A percentile compares a stretch with the other conserved stretches of the same genome.
Evolutionary conservation across 1,140 invertebrate genomes (phyloP).

Genomic region (Cephus cinctus): DNA sequence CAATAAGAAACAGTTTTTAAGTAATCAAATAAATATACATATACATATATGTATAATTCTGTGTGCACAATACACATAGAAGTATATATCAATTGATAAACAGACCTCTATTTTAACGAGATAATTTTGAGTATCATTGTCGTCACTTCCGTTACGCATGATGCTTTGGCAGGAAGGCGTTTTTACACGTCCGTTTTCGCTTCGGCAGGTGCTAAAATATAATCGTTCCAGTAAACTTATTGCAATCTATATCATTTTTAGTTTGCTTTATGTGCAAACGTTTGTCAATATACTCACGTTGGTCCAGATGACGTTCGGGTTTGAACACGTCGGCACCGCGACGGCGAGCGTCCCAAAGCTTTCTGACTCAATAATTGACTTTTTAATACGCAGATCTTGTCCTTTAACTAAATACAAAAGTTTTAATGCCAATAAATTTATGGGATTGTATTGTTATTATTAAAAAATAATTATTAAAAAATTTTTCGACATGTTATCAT

Average conservation of each 20-base stretch:
- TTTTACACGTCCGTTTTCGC: conserved; percentile 42
- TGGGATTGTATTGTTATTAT: neutral
- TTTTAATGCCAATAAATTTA: neutral
- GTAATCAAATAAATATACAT: conserved; percentile 5
- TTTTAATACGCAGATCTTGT: conserved; percentile 41
- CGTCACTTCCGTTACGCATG: conserved; percentile 24
- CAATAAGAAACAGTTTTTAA: conserved; percentile 1
- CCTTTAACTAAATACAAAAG: conserved; percentile 38
- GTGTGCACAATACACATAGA: neutral
- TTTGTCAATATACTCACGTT: conserved; percentile 28
- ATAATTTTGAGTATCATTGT: conserved; percentile 25
- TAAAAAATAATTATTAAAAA: too few relatives aligned
- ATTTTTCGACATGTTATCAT: too few relatives aligned
- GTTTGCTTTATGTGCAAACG: conserved; percentile 7
- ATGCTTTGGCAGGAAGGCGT: conserved; percentile 32
- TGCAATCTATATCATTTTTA: conserved; percentile 1
- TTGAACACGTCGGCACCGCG: conserved; percentile 24
- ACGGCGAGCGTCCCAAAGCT: conserved; percentile 37
- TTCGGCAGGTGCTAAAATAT: conserved; percentile 45
- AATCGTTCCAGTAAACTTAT: neutral
- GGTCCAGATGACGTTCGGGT: conserved; percentile 35
- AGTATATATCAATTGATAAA: conserved; percentile 2
- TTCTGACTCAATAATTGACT: conserved; percentile 47
- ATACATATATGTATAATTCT: too few relatives aligned
- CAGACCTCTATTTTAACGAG: conserved; percentile 39